Base-by-base conservation (phyloP, 2,888 invertebrate species). In the Ennomos erosarius region DNA sequence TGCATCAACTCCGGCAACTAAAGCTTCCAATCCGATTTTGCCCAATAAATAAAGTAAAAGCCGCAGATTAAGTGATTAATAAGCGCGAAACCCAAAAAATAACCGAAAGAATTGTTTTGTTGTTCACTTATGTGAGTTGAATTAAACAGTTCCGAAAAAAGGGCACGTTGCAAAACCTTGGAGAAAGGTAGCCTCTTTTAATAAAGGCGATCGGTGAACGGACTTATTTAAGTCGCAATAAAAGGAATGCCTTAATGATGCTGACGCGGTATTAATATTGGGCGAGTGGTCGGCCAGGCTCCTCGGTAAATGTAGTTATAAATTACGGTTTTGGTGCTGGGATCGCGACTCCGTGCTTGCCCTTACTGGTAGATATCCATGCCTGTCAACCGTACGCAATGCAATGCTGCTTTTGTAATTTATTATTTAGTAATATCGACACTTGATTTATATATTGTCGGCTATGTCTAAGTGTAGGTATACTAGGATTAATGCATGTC, bases 171-270 rank as follows among this genome's bases (percentile, higher is more conserved):
- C 87, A 79, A 86, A 88, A 88, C 85, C 84, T 84, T 81, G 88
- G 90, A 89, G 90, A 90, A 91, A 90, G 89, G 90, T 84, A 85
- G 87, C 77, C 82, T 84, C 84, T 78, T 84, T 84, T 85, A 85
- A 82, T 85, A 85, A 87, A 85, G 76, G 84, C 84, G 84, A 84
- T 82, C 82, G 82, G 74, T 76, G 82, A 81, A 75, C 77, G 86
- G 78, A 88, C 88, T 90, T 90, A 90, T 90, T 91, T 90, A 86
- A 88, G 82, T 84, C 74, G 84, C 91, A 90, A 90, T 91, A 91
- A 90, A 90, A 90, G 91, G 91, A 86, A 90, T 90, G 85, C 85
- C 84, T 89, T 90, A 91, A 91, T 91, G 91, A 91, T 86, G 89
- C 81, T 84, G 87, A 84, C 79, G 87, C 77, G 80, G 85, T 90